These are phyloP conservation scores for Crocodylus rhombifer DNA, from an alignment of 2,797 vertebrate species.

Conservation along the genomic window DNA sequence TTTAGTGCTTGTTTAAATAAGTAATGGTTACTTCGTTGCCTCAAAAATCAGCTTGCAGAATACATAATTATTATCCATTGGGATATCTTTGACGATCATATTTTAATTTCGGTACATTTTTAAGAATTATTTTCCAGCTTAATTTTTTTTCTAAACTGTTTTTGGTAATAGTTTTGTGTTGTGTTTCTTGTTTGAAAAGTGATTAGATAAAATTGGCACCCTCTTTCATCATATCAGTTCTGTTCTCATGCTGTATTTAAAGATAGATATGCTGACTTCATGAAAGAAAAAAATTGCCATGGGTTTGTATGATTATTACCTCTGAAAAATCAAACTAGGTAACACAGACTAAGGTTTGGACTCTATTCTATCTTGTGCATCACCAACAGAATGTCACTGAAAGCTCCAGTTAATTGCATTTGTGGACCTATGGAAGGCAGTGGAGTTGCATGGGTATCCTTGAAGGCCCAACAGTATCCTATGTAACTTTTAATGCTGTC, in stretches of 20 bases:
- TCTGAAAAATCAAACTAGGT: not conserved
- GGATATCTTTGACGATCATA: not conserved
- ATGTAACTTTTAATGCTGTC: not conserved
- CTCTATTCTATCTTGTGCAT: not conserved
- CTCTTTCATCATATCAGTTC: not conserved
- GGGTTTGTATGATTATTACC: not conserved
- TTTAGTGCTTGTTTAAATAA: slow-evolving; percentile 60
- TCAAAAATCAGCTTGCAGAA: not conserved
- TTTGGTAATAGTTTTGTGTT: not conserved
- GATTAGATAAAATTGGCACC: not conserved
- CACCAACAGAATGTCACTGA: not conserved
- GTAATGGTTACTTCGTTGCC: not conserved
- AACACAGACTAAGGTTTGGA: not conserved
- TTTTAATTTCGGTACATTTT: not conserved
- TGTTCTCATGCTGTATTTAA: not conserved
- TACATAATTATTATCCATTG: not conserved
- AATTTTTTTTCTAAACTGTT: slow-evolving; percentile 6
- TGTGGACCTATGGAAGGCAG: not conserved
- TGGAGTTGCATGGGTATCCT: not conserved
- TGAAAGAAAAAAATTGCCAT: not conserved
- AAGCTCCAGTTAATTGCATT: not conserved
- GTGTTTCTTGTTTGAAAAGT: not conserved
- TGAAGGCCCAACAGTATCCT: not conserved
- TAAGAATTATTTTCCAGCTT: not conserved
- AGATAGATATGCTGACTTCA: not conserved